Evolutionary conservation across 1,140 invertebrate species (phyloP), one percentile per base, ranked within the genome.

Genomic region (Microplitis demolitor): DNA sequence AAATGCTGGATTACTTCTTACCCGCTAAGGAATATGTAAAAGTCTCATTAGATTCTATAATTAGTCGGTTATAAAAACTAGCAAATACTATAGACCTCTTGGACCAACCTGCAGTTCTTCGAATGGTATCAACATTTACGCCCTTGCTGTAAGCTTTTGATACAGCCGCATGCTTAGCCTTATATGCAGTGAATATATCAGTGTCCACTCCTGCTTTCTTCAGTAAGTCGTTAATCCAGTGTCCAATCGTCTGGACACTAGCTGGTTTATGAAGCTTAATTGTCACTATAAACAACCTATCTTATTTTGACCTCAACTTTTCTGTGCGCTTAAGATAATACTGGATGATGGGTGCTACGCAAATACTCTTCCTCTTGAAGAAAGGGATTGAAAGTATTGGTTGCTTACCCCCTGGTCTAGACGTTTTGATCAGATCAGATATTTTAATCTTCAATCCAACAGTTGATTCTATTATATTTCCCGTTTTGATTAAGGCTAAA

Each of bases 371-470:
- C 5, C 35, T 73, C 45, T 11, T 69, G 34, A 69, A 73, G n/a
- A 68, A 68, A 6, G 72, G 66, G 6, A 73, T 34, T 13, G 34
- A 50, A 4, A 69, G 16, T 31, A 45, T 37, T 13, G 72, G 72
- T 31, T 73, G 64, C 9, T 31, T 31, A 8, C 6, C 8, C n/a
- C 61, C 60, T 39, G 67, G 58, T 39, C 51, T 63, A 4, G 67
- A 74, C 33, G 72, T 74, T 66, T 70, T 74, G 5, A 70, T 63
- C 11, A 31, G 5, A 3, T 74, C 72, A 4, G 58, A 4, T 34
- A 74, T 69, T 68, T 45, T 69, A 60, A 69, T 69, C 11, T 6
- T 56, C 35, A 69, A n/a, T 13, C 50, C 64, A 3, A 9, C 35
- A 34, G 37, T 11, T 9, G 11, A 14, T 11, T 34, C 13, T 9